Evolutionary conservation across 2,888 invertebrate species (phyloP), one percentile per base, ranked within the genome.

Genomic region (Congeria kusceri): DNA sequence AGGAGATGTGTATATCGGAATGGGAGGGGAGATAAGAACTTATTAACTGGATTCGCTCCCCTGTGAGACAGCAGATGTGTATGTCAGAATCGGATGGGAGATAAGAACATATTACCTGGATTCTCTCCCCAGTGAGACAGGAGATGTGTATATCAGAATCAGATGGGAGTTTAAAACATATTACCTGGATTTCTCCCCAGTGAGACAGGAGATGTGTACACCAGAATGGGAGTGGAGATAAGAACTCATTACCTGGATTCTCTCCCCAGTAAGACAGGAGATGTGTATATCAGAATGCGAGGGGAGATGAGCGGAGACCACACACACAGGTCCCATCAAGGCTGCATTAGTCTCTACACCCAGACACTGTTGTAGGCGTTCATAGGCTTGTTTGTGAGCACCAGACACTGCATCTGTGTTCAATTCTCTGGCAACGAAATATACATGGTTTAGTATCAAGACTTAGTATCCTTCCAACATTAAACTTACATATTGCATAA

Each of bases 141-240:
- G 91, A 93, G 47, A 88, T 63, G 56, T 93, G 92, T n/a, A 93
- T 89, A 77, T 93, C 93, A n/a, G 93, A 93, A 77, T 93, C 93
- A 20, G 92, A 89, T 1, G 93, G 93, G 27, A 94, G 89, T 64
- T 93, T 89, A 27, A 92, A 92, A 32, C 92, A 90, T 18, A 90
- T 86, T n/a, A 92, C 90, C 70, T 87, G 85, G 65, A 92, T 92
- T 18, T 84, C 81, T 9, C 93, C 93, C n/a, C 74, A 58, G 44
- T 85, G 85, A 18, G 88, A 32, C 39, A 5, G 9, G 39, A 11
- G 39, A 39, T 3, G 39, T 39, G 39, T 39, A 39, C 1, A 39
- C 15, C 39, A 39, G 9, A 15, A 9, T 39, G 39, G 39, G n/a
- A 39, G 39, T 11, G 39, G 39, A 39, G 39, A 15, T 39, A 39